A percentile compares a stretch with the other conserved stretches of the same genome.
Evolutionary conservation across 2,797 vertebrate genomes (phyloP).

Genomic region (Sebastes paucispinis): DNA sequence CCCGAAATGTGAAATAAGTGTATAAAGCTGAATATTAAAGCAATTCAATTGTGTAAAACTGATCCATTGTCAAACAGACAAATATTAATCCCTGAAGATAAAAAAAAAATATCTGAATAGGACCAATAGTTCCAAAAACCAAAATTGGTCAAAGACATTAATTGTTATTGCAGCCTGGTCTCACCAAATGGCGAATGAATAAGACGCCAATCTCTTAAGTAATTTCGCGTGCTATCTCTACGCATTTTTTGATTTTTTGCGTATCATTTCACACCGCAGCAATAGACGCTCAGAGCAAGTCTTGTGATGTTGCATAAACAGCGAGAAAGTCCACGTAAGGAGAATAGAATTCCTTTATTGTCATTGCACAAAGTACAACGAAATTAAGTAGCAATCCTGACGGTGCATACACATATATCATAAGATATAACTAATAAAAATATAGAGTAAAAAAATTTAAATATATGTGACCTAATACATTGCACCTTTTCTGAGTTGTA

Average conservation of each 20-base stretch:
- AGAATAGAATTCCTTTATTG: too few species aligned
- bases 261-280: too few species aligned
- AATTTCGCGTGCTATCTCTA: background rate
- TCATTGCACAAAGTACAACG: too few species aligned
- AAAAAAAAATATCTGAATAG: background rate
- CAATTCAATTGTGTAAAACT: background rate
- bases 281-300: too few species aligned
- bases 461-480: background rate
- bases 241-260: background rate
- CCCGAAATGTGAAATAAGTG: background rate
- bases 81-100: background rate
- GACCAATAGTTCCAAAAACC: background rate
- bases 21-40: background rate
- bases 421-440: background rate
- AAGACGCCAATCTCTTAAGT: background rate
- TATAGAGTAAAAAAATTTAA: background rate
- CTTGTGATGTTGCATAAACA: too few species aligned
- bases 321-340: too few species aligned
- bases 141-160: background rate
- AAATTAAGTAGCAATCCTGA: background rate
- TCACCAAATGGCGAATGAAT: too few species aligned
- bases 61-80: background rate
- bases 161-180: background rate
- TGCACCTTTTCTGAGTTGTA: background rate
- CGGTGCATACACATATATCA: background rate